Base-by-base conservation (phyloP, 2,888 invertebrate species). In the Norana najaformis region DNA sequence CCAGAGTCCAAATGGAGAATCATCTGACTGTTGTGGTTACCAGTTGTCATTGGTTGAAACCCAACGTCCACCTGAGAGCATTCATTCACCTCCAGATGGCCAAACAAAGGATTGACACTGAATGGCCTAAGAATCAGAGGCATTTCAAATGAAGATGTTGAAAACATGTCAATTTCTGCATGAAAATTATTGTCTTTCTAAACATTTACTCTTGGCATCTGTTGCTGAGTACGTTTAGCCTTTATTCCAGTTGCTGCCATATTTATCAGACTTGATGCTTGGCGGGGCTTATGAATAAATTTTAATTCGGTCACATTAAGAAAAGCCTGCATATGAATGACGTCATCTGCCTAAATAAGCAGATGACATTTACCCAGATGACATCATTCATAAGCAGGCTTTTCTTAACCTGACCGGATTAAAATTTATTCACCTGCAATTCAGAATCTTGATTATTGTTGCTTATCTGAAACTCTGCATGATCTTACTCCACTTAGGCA, bases 1-100 rank as follows among this genome's bases (percentile, higher is more conserved):
- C 69, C 69, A 69, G 69, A 69, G 69, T 69, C 69, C n/a, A 69
- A 69, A 69, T 69, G 69, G 69, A 69, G 69, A 69, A 69, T 69
- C 69, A 69, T 30, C n/a, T n/a, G 69, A 69, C 69, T 69, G 69
- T 13, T 30, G 91, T 94, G 94, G 88, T 94, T 94, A 13, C 94
- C 94, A 20, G 93, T 92, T 88, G 93, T 93, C 39, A 92, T 92
- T 13, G 95, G 95, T 38, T 92, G 93, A 92, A 95, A 95, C 90
- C 94, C 94, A 20, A 95, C 91, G 23, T 93, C 93, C 0, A 95
- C 93, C 91, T 95, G 95, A 92, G 94, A 93, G 90, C 93, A 94
- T 82, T 94, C 95, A 85, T 94, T 93, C 4, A 94, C 93, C 3
- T 93, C 92, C 38, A 95, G 91, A 16, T 93, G 93, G 36, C 94